Conservation (phyloP, 2,888 invertebrate species). For the Xanthia togata region DNA sequence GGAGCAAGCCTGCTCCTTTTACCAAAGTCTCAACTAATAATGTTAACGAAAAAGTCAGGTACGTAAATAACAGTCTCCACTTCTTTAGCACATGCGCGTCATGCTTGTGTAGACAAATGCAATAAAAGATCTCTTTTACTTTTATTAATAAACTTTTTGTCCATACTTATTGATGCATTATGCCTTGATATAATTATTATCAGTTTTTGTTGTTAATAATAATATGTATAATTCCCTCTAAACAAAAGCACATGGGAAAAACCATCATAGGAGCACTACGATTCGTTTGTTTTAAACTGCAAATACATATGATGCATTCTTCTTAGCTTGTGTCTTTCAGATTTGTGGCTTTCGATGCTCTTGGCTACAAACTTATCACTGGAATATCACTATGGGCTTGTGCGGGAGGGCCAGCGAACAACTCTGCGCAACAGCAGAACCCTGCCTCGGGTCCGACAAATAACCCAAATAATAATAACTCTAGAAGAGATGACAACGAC, state of each 20-base stretch:
- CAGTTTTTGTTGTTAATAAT: neutral
- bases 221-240: neutral
- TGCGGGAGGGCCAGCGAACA: conserved; percentile 68
- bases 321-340: conserved; percentile 85
- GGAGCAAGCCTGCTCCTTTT: conserved; percentile 94
- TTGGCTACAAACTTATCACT: conserved; percentile 95
- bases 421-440: conserved; percentile 75
- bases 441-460: conserved; percentile 70
- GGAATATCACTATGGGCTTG: conserved; percentile 92
- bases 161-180: neutral
- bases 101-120: neutral
- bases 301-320: conserved; percentile 55
- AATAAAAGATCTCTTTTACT: neutral
- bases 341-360: conserved; percentile 95
- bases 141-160: neutral
- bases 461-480: conserved; percentile 74
- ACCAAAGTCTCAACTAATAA: conserved; percentile 94
- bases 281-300: conserved; percentile 19
- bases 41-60: conserved; percentile 95
- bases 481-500: conserved; percentile 75
- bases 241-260: neutral
- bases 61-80: conserved; percentile 66
- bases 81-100: no score
- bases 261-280: neutral
- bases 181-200: neutral